These are phyloP conservation scores for Phrynosoma platyrhinos DNA, from an alignment of 2,113 vertebrate species.

Conservation along the genomic window DNA sequence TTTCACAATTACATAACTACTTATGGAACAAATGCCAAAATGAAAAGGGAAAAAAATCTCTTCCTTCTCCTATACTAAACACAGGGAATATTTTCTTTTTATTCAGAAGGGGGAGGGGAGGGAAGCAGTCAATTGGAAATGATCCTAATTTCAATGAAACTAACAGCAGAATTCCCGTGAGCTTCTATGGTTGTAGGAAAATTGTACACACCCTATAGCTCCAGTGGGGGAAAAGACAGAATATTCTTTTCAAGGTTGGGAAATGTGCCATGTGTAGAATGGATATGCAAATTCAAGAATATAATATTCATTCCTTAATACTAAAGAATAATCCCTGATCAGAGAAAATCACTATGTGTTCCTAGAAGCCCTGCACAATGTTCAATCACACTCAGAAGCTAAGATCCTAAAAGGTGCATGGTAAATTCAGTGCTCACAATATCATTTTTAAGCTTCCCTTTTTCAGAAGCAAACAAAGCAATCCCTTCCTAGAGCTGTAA, in stretches of 20 bases:
- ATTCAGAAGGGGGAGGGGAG: not conserved
- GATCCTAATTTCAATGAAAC: not conserved
- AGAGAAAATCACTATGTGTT: not conserved
- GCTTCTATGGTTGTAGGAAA: not conserved
- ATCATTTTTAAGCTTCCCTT: not conserved
- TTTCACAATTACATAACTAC: conserved; percentile 25
- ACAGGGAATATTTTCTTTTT: not conserved
- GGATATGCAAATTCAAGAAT: not conserved
- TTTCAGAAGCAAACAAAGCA: not conserved
- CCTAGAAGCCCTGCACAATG: not conserved
- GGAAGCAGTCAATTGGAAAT: not conserved
- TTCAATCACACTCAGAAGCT: not conserved
- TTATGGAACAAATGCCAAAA: conserved; percentile 16
- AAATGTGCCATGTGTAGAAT: not conserved
- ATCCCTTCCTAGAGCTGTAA: no score
- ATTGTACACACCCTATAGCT: not conserved
- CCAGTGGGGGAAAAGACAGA: not conserved
- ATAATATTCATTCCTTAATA: not conserved
- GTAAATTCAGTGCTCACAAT: not conserved
- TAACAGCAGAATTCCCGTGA: not conserved
- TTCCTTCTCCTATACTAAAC: conserved; percentile 2
- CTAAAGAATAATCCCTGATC: not conserved
- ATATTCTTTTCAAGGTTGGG: not conserved
- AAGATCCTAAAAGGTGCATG: not conserved
- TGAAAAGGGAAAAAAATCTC: not conserved